phyloP scores from a whole-genome alignment of 2,797 vertebrate genomes.

The Fistularia tabacaria region DNA sequence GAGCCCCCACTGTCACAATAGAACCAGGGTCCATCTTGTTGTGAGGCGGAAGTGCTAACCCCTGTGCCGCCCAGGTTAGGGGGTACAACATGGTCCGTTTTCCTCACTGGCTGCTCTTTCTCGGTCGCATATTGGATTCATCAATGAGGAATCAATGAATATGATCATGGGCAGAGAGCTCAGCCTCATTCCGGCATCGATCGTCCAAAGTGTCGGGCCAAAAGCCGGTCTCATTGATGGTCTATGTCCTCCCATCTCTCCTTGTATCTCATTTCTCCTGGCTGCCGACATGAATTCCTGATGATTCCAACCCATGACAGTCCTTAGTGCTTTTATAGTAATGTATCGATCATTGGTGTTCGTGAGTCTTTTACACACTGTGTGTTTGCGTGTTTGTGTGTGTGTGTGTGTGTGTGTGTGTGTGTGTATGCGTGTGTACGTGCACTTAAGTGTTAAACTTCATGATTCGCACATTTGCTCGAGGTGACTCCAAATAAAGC shows the following conservation, averaged over 20 bases:
- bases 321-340: conserved; percentile 69
- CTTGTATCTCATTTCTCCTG: conserved; percentile 47
- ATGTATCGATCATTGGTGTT: conserved; percentile 65
- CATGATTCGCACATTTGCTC: neutral
- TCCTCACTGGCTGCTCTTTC: neutral
- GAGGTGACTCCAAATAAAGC: conserved; percentile 6
- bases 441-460: neutral
- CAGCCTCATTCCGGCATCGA: conserved; percentile 61
- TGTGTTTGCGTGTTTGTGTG: neutral
- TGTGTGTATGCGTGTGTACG: too few relatives aligned
- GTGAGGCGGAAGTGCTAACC: too few relatives aligned
- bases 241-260: conserved; percentile 56
- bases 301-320: conserved; percentile 60
- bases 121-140: conserved; percentile 39
- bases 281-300: conserved; percentile 36
- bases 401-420: too few relatives aligned
- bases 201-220: conserved; percentile 38
- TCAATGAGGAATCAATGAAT: conserved; percentile 62
- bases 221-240: conserved; percentile 62
- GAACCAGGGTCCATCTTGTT: too few relatives aligned
- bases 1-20: too few relatives aligned
- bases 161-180: conserved; percentile 50
- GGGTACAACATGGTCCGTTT: neutral
- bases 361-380: conserved; percentile 39
- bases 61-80: too few relatives aligned